Percentiles rank a stretch among this genome's conserved stretches.
These are phyloP conservation scores for Ceratoteleas bidentatus DNA, from an alignment of 1,140 invertebrate genomes.

Conservation along the genomic window DNA sequence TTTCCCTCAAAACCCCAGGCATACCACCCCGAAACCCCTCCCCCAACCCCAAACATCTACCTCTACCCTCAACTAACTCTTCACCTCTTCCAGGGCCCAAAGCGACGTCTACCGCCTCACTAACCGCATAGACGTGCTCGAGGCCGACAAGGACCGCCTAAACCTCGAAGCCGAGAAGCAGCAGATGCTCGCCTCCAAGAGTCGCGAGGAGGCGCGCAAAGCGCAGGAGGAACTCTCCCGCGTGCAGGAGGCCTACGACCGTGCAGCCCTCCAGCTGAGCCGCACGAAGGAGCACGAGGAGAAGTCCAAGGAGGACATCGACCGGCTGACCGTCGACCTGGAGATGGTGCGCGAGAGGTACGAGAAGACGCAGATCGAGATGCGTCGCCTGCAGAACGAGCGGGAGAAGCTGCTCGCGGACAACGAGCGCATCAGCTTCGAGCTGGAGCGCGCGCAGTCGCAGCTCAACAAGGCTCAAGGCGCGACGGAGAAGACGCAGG, in stretches of 20 bases:
- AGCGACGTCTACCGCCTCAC: constrained; percentile 93
- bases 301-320: constrained; percentile 93
- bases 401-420: constrained; percentile 93
- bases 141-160: constrained; percentile 92
- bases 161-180: constrained; percentile 94
- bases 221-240: constrained; percentile 91
- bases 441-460: constrained; percentile 90
- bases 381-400: constrained; percentile 90
- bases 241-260: constrained; percentile 93
- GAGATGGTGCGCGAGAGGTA: constrained; percentile 94
- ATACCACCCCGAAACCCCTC: no score
- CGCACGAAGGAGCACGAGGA: constrained; percentile 94
- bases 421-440: constrained; percentile 91
- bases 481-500: constrained; percentile 92
- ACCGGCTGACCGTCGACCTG: constrained; percentile 88
- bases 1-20: no score
- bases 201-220: constrained; percentile 92
- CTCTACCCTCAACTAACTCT: no score
- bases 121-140: constrained; percentile 91
- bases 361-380: constrained; percentile 92
- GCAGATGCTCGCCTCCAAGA: constrained; percentile 88
- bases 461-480: constrained; percentile 91
- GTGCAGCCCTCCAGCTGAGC: constrained; percentile 90
- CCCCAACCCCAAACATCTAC: no score
- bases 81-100: constrained; percentile 88